These are phyloP conservation scores for Xiphydria camelus DNA, from an alignment of 2,888 invertebrate species.

Conservation along the genomic window DNA sequence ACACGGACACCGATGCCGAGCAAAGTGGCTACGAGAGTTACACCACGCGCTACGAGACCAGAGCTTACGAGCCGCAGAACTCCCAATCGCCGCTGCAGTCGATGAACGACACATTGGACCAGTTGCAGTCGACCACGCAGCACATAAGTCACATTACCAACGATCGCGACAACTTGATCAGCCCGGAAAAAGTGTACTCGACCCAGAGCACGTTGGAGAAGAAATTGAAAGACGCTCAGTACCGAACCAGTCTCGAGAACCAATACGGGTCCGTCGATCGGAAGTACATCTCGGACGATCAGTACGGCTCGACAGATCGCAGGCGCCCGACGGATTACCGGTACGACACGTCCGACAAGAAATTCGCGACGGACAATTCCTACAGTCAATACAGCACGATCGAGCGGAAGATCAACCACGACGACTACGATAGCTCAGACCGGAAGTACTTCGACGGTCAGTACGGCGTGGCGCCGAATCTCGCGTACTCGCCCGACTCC, in stretches of 20 bases:
- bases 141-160: conserved; percentile 38
- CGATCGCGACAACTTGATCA: conserved; percentile 41
- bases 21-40: conserved; percentile 57
- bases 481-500: conserved; percentile 26
- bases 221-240: conserved; percentile 43
- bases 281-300: conserved; percentile 25
- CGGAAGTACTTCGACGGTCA: conserved; percentile 17
- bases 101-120: conserved; percentile 35
- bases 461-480: conserved; percentile 27
- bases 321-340: conserved; percentile 24
- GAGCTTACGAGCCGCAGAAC: conserved; percentile 61
- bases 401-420: conserved; percentile 46
- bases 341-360: conserved; percentile 28
- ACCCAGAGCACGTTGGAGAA: conserved; percentile 50
- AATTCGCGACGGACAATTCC: conserved; percentile 30
- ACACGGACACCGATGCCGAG: conserved; percentile 69
- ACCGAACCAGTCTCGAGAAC: conserved; percentile 25
- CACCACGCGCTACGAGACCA: conserved; percentile 61
- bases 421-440: conserved; percentile 22
- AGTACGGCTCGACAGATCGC: conserved; percentile 5
- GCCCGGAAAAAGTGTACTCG: conserved; percentile 50
- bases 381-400: conserved; percentile 46
- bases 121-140: conserved; percentile 33
- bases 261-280: conserved; percentile 39
- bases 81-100: conserved; percentile 38